A percentile compares a stretch with the other conserved stretches of the same genome.
phyloP scores from a whole-genome alignment of 2,797 vertebrate species.

The Picus viridis region DNA sequence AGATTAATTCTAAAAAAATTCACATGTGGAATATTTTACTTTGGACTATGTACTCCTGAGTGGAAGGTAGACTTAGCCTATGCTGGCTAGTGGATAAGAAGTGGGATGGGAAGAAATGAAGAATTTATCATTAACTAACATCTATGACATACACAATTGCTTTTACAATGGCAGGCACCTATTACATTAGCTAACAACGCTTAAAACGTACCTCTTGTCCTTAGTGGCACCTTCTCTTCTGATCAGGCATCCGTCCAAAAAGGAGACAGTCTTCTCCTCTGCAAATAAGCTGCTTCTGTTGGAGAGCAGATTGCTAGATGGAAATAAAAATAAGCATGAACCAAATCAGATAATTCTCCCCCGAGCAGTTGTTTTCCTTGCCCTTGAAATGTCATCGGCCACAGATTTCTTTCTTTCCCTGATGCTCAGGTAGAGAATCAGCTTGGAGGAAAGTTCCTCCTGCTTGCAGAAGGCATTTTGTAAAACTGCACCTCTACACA shows the following conservation, averaged over 20 bases:
- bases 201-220: constrained; percentile 1
- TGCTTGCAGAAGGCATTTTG: constrained; percentile 32
- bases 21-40: not conserved
- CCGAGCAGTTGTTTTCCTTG: constrained; percentile 20
- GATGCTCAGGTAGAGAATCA: constrained; percentile 38
- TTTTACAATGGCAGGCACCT: not conserved
- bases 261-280: constrained; percentile 30
- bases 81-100: not conserved
- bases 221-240: not conserved
- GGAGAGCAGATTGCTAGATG: constrained; percentile 51
- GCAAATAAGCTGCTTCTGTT: constrained; percentile 52
- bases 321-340: constrained; percentile 49
- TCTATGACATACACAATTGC: not conserved
- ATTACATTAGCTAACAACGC: not conserved
- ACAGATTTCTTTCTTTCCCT: not conserved
- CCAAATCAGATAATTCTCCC: constrained; percentile 49
- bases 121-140: not conserved
- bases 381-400: constrained; percentile 39
- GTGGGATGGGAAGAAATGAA: not conserved
- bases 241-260: not conserved
- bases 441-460: not conserved
- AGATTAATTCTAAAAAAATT: constrained; percentile 11
- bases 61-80: not conserved
- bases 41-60: not conserved
- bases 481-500: constrained; percentile 26